phyloP scores from a whole-genome alignment of 2,888 invertebrate genomes.

The Luperina nickerlii region DNA sequence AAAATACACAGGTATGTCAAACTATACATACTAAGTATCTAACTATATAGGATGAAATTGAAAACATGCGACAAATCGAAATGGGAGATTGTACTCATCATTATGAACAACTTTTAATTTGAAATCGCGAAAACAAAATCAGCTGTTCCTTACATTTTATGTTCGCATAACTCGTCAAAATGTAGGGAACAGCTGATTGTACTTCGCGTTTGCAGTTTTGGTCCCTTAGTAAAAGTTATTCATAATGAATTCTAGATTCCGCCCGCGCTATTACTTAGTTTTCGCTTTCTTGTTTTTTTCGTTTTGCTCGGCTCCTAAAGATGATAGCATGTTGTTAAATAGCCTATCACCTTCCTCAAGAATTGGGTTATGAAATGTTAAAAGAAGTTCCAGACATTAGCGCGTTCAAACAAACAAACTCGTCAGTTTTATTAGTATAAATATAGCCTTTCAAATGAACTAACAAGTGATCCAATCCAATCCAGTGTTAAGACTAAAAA shows the following conservation, averaged over 20 bases:
- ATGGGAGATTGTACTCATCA: too few species aligned
- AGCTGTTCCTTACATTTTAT: too few species aligned
- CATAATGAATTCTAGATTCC: too few species aligned
- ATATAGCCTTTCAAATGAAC: not conserved
- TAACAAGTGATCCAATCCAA: not conserved
- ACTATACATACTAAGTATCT: not conserved
- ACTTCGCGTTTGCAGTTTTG: too few species aligned
- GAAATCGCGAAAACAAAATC: too few species aligned
- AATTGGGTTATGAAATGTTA: not conserved
- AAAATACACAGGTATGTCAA: not conserved
- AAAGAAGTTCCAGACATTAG: not conserved
- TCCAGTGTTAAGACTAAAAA: not conserved
- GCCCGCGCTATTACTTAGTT: too few species aligned
- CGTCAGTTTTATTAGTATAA: not conserved
- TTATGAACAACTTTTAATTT: too few species aligned
- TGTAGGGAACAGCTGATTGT: too few species aligned
- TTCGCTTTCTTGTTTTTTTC: not conserved
- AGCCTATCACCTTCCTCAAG: too few species aligned
- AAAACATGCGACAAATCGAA: too few species aligned
- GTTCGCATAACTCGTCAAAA: too few species aligned
- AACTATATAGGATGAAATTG: not conserved
- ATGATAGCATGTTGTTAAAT: not conserved
- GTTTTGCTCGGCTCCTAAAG: not conserved
- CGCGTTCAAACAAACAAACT: not conserved
- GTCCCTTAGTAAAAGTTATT: too few species aligned